phyloP scores from a whole-genome alignment of 2,888 invertebrate species.

The Alentia gelatinosa region DNA sequence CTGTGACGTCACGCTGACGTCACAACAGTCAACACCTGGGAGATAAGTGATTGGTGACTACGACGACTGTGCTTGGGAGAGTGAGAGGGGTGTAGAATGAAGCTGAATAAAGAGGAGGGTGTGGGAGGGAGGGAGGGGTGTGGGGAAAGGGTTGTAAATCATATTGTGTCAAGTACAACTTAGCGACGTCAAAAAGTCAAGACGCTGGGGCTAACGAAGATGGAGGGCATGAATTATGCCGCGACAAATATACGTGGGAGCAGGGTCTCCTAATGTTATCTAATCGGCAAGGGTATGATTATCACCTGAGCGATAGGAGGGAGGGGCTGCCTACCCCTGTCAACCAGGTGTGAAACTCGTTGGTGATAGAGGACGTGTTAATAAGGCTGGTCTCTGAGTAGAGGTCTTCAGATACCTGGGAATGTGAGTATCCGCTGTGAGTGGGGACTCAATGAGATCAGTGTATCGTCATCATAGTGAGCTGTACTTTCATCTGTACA shows the following conservation, averaged over 20 bases:
- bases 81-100: background rate
- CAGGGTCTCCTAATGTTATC: too few relatives aligned
- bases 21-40: background rate
- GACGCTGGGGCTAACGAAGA: background rate
- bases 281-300: too few relatives aligned
- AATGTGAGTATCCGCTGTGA: too few relatives aligned
- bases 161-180: background rate
- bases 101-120: background rate
- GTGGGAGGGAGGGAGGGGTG: background rate
- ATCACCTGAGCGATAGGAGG: too few relatives aligned
- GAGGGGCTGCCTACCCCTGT: too few relatives aligned
- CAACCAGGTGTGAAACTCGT: too few relatives aligned
- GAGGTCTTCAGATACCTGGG: too few relatives aligned
- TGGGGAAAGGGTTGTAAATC: background rate
- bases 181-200: background rate
- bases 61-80: background rate
- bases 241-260: background rate
- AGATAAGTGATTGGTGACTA: background rate
- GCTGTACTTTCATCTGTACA: too few relatives aligned
- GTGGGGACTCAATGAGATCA: too few relatives aligned
- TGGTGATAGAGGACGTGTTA: too few relatives aligned
- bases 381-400: too few relatives aligned
- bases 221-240: background rate
- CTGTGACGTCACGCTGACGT: background rate
- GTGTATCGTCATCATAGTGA: too few relatives aligned